A percentile compares a stretch with the other conserved stretches of the same genome.
Evolutionary conservation across 37 sponge, comb jelly and placozoan species (phyloP).

Genomic region (Mnemiopsis leidyi): DNA sequence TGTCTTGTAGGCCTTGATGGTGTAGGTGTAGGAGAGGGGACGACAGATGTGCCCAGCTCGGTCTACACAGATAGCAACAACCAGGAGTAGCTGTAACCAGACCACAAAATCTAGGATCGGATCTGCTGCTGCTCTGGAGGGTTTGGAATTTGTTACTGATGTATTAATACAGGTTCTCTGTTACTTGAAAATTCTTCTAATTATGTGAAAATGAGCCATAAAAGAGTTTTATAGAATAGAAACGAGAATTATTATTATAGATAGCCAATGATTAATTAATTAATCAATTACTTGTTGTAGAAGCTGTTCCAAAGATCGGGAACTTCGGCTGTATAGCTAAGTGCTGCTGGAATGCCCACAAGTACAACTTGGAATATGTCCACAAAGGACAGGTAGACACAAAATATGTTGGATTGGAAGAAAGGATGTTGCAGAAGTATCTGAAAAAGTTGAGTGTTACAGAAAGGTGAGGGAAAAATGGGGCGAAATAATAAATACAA

Average conservation of each 20-base stretch:
- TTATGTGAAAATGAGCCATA: no score
- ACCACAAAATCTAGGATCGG: conserved; percentile 13
- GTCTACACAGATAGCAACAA: conserved; percentile 62
- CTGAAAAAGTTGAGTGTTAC: neutral
- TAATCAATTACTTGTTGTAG: neutral
- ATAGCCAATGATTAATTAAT: neutral
- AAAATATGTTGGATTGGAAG: conserved; percentile 57
- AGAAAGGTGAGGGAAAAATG: no score
- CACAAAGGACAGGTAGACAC: neutral
- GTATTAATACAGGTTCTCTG: no score
- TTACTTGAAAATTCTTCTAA: no score
- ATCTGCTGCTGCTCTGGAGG: neutral
- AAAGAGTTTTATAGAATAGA: no score
- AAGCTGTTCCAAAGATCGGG: neutral
- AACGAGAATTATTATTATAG: no score
- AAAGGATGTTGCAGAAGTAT: conserved; percentile 35
- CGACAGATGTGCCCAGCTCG: conserved; percentile 60
- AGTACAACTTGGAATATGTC: conserved; percentile 14
- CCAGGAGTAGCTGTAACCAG: conserved; percentile 31
- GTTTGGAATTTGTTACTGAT: no score
- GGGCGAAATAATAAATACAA: no score
- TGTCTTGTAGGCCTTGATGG: conserved; percentile 39
- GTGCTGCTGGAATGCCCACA: conserved; percentile 44
- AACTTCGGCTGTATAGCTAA: neutral
- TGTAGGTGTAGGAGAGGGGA: conserved; percentile 48